These are phyloP conservation scores for Euphonia xanthogaster DNA, from an alignment of 2,797 vertebrate genomes.

Conservation along the genomic window DNA sequence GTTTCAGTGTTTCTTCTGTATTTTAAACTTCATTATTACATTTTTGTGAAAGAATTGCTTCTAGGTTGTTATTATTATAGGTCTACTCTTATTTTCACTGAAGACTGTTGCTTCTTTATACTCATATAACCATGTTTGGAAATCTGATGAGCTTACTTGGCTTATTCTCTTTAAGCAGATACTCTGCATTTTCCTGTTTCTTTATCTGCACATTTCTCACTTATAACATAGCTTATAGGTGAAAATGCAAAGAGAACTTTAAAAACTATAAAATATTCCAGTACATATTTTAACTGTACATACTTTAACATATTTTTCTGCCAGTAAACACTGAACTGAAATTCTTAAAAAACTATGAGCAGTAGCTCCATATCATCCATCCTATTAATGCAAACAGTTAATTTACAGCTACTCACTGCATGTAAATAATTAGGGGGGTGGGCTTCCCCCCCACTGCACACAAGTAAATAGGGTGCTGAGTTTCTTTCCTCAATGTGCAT, in stretches of 20 bases:
- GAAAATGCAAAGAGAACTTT: not conserved
- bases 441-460: accelerated
- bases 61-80: not conserved
- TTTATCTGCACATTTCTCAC: not conserved
- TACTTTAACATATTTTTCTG: not conserved
- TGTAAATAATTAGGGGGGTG: not conserved
- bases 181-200: not conserved
- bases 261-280: not conserved
- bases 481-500: not conserved
- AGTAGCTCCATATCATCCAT: not conserved
- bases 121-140: not conserved
- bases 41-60: not conserved
- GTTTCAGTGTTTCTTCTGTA: not conserved
- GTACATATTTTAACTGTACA: not conserved
- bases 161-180: not conserved
- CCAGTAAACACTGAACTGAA: not conserved
- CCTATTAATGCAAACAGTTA: not conserved
- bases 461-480: not conserved
- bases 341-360: not conserved
- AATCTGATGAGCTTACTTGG: not conserved
- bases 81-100: not conserved
- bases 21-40: not conserved
- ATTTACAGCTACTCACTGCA: not conserved
- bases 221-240: not conserved
- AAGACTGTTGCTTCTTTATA: not conserved